Base-by-base conservation (phyloP, 1,140 invertebrate species). In the Diabrotica virgifera region DNA sequence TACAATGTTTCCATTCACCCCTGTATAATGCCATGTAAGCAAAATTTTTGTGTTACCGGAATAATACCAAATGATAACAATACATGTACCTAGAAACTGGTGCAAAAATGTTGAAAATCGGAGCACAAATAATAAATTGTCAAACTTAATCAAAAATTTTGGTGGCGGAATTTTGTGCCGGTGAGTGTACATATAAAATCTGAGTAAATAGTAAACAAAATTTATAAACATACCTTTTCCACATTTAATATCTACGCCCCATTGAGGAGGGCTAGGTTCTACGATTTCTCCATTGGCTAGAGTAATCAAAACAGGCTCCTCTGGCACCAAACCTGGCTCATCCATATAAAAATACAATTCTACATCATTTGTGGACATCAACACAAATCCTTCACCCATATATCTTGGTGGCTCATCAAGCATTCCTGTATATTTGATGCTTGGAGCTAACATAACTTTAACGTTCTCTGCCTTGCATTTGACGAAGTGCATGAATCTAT, bases 301-400 rank as follows among this genome's bases (percentile, higher is more conserved):
- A 71, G 91, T 88, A n/a, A 96, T 85, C 78, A 93, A 87, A 68
- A 96, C 92, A 5, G 94, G 94, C 75, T 94, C 90, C 75, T 93
- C 90, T 0, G 93, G 93, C 5, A 96, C 94, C 51, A 95, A 76
- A 35, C 91, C 90, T 51, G 95, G 90, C 80, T 97, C 94, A 80
- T 98, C 96, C 91, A 96, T 94, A 73, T 97, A 97, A 78, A 95
- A 97, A 79, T 98, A 97, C 35, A 97, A 81, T 76, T 97, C 93
- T 67, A 98, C 90, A 74, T 93, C 90, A 78, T 97, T 97, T 5
- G 94, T 95, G 76, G 95, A 96, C 80, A 98, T 87, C 7, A 99
- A 87, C 7, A 97, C 96, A 82, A 99, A 99, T 5, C 96, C 97
- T 82, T 98, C 95, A 13, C 95, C 96, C 96, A 99, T 99, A 70